These are phyloP conservation scores for Sesamia inferens DNA, from an alignment of 2,888 invertebrate genomes.

Conservation along the genomic window DNA sequence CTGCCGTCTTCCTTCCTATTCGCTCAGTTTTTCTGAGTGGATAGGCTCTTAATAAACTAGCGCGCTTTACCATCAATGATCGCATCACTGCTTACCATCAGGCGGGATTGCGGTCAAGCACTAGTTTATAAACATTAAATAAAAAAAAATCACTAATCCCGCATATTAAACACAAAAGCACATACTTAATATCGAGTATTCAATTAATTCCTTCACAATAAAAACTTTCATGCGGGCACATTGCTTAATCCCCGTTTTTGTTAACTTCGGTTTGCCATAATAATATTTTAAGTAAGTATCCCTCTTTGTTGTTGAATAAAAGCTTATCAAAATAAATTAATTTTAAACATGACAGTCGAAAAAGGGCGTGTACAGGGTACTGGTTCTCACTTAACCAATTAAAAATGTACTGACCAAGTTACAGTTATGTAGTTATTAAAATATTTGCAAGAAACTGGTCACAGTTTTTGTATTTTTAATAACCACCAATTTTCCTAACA, in stretches of 20 bases:
- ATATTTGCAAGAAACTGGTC: neutral
- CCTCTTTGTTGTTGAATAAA: neutral
- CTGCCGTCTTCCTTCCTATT: too few relatives aligned
- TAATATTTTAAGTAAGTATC: neutral
- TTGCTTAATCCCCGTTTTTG: slow-evolving; percentile 12
- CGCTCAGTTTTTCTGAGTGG: too few relatives aligned
- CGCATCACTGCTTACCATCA: too few relatives aligned
- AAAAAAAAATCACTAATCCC: slow-evolving; percentile 20
- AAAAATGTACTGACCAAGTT: neutral
- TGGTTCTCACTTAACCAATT: neutral
- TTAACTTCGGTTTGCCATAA: neutral
- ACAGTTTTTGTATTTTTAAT: too few relatives aligned
- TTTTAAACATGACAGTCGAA: neutral
- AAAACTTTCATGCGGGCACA: slow-evolving; percentile 39
- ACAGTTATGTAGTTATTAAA: neutral
- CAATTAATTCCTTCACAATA: slow-evolving; percentile 31
- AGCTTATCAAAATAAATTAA: neutral
- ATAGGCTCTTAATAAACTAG: too few relatives aligned
- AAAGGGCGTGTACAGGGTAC: neutral
- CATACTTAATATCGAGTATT: neutral
- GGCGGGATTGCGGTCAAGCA: too few relatives aligned
- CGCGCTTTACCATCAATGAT: too few relatives aligned
- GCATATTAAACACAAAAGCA: slow-evolving; percentile 29
- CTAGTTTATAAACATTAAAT: too few relatives aligned
- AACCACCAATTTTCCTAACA: neutral